Conservation (phyloP, 2,797 vertebrate species). For the Melanotaenia trifasciata region DNA sequence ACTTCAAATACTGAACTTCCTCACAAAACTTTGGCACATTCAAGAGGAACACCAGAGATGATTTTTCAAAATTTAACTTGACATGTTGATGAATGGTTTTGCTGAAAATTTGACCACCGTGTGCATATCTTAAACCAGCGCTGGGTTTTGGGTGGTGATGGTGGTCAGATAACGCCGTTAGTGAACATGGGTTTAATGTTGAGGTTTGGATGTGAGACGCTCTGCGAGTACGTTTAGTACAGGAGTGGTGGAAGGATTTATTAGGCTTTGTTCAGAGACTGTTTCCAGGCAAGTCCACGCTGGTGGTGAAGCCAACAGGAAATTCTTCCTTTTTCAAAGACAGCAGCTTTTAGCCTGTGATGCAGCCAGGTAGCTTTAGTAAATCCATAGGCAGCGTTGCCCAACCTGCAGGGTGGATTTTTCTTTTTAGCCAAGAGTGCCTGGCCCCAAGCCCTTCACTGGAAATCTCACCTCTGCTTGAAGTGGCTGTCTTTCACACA, state of each 20-base stretch:
- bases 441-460: conserved; percentile 29
- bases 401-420: conserved; percentile 46
- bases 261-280: conserved; percentile 35
- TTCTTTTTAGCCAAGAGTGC: conserved; percentile 31
- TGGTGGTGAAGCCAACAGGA: conserved; percentile 39
- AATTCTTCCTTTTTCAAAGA: conserved; percentile 42
- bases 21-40: conserved; percentile 29
- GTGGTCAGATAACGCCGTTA: conserved; percentile 25
- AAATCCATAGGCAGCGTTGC: conserved; percentile 37
- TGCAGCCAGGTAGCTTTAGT: conserved; percentile 34
- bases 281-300: conserved; percentile 45
- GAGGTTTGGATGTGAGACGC: conserved; percentile 17
- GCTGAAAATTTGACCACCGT: conserved; percentile 49
- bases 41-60: conserved; percentile 45
- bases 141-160: conserved; percentile 32
- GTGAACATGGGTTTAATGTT: conserved; percentile 26
- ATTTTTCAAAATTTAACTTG: conserved; percentile 57
- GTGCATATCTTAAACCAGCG: conserved; percentile 45
- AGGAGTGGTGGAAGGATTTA: conserved; percentile 25
- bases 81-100: conserved; percentile 56
- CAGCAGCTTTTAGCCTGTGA: conserved; percentile 34
- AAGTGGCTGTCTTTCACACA: conserved; percentile 33
- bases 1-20: conserved; percentile 33
- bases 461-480: conserved; percentile 57
- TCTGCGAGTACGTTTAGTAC: not conserved